These are phyloP conservation scores for Ramphastos sulfuratus DNA, from an alignment of 2,113 vertebrate genomes.

Conservation along the genomic window DNA sequence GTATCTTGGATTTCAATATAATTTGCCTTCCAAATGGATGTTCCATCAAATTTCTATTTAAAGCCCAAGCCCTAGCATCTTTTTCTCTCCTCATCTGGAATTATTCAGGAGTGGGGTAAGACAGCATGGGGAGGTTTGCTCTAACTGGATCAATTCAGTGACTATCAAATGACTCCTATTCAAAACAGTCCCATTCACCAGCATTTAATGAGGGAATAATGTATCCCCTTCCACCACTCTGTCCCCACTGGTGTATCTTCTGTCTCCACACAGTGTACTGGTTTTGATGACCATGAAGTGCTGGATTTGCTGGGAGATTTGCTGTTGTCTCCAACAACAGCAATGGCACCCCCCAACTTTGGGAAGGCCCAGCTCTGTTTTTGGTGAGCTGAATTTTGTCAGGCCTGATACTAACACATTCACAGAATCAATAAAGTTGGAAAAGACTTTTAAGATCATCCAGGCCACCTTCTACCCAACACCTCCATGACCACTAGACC, in stretches of 20 bases:
- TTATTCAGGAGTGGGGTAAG: background rate
- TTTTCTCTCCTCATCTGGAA: background rate
- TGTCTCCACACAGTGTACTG: background rate
- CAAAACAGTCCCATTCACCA: background rate
- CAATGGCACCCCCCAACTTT: background rate
- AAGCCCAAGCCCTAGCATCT: background rate
- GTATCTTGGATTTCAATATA: background rate
- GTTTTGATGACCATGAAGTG: background rate
- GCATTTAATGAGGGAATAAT: background rate
- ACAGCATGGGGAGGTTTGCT: background rate
- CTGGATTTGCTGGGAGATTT: background rate
- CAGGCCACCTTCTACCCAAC: too few species aligned
- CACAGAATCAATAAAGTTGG: too few species aligned
- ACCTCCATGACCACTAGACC: too few species aligned
- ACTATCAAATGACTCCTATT: background rate
- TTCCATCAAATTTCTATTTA: background rate
- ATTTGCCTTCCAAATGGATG: background rate
- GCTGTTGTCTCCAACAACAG: background rate
- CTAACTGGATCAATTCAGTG: background rate
- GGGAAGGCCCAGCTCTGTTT: background rate
- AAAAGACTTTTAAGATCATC: too few species aligned
- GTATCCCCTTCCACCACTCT: background rate
- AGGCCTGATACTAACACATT: background rate
- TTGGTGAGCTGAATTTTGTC: background rate
- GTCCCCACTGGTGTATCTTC: background rate